These are phyloP conservation scores for Chalcis sispes DNA, from an alignment of 2,888 invertebrate genomes.

Conservation along the genomic window DNA sequence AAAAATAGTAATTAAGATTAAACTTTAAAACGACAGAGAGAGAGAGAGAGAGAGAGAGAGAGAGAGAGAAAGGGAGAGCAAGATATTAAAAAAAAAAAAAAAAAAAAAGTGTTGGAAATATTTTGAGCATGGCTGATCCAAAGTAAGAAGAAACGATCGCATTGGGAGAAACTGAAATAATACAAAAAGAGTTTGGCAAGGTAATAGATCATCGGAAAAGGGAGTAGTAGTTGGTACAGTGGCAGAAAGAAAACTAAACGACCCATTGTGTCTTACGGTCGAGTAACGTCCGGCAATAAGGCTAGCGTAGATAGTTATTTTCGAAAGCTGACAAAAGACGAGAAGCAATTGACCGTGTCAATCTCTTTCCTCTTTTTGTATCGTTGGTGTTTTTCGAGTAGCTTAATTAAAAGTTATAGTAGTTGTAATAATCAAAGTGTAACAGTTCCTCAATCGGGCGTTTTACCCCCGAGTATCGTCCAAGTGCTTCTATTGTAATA, in stretches of 20 bases:
- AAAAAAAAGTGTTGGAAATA: no score
- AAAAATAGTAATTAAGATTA: conserved; percentile 5
- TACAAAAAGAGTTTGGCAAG: no score
- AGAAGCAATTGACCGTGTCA: neutral
- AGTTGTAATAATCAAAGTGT: neutral
- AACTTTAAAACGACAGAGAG: neutral
- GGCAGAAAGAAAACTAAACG: conserved; percentile 59
- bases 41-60: neutral
- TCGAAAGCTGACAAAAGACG: neutral
- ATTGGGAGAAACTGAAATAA: no score
- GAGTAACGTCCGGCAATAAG: conserved; percentile 64
- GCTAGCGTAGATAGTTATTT: neutral
- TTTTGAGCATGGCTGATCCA: no score
- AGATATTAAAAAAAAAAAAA: no score
- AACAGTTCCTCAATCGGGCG: conserved; percentile 7
- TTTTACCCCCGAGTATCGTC: neutral
- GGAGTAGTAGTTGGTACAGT: neutral
- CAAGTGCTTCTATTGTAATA: neutral
- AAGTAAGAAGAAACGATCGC: no score
- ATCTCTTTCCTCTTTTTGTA: neutral
- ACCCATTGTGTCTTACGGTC: conserved; percentile 66
- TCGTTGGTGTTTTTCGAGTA: neutral
- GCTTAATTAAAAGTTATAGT: no score
- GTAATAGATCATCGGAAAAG: neutral
- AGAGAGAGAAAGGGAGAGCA: no score